A percentile compares a stretch with the other conserved stretches of the same genome.
These are phyloP conservation scores for Trididemnum nubilum DNA, from an alignment of 23 tunicate genomes.

Conservation along the genomic window DNA sequence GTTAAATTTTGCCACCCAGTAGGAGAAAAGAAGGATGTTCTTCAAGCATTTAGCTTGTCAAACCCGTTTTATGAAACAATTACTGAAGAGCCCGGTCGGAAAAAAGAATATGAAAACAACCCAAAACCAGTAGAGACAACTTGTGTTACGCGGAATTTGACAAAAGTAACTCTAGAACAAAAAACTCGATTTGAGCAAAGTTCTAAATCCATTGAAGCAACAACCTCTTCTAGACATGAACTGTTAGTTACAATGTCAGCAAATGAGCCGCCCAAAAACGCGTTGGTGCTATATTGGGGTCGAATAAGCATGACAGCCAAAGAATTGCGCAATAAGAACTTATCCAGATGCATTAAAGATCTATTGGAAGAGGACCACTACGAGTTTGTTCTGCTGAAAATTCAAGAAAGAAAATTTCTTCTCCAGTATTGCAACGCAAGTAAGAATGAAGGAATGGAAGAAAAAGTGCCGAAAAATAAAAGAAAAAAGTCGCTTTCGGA, in stretches of 20 bases:
- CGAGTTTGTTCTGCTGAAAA: conserved; percentile 49
- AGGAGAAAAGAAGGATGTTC: background rate
- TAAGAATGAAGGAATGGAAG: background rate
- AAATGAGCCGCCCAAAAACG: conserved; percentile 63
- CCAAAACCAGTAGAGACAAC: background rate
- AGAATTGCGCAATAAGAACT: conserved; percentile 39
- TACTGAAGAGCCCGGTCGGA: background rate
- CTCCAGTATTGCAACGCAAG: conserved; percentile 42
- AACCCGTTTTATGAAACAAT: background rate
- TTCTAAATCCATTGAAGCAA: background rate
- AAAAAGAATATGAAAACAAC: background rate
- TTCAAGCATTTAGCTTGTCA: background rate
- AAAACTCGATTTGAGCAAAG: background rate
- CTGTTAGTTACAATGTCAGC: background rate
- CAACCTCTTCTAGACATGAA: background rate
- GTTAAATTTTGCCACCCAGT: background rate
- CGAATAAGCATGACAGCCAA: conserved; percentile 25
- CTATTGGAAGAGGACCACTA: conserved; percentile 6
- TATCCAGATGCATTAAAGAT: conserved; percentile 12
- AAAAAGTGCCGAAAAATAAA: conserved; percentile 4
- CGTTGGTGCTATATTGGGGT: conserved; percentile 58
- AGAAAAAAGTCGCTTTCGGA: background rate
- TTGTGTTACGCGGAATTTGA: background rate
- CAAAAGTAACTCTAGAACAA: background rate
- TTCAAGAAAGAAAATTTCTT: conserved; percentile 35